phyloP scores from a whole-genome alignment of 2,888 invertebrate species.

The Amblyjoppa fuscipennis region DNA sequence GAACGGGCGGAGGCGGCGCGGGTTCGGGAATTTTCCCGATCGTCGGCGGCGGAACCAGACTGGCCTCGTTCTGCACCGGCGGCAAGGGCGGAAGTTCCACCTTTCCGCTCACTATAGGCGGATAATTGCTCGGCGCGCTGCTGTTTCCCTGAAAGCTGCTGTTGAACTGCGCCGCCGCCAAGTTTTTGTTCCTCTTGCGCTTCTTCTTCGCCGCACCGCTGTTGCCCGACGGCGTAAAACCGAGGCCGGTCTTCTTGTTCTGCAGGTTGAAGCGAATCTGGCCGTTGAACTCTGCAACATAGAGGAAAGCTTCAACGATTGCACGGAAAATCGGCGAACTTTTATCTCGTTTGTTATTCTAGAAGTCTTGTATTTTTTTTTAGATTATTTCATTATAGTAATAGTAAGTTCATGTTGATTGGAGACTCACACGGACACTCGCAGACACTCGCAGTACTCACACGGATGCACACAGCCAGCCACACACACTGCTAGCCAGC shows the following conservation, averaged over 20 bases:
- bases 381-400: no score
- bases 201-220: constrained; percentile 90
- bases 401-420: no score
- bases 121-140: constrained; percentile 71
- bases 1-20: constrained; percentile 62
- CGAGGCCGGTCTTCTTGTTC: constrained; percentile 83
- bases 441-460: no score
- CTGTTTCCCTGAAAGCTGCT: constrained; percentile 83
- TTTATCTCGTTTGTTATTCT: not conserved
- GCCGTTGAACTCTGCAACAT: constrained; percentile 80
- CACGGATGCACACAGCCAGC: no score
- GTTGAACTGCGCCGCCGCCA: constrained; percentile 83
- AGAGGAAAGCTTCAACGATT: not conserved
- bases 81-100: constrained; percentile 86
- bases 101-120: constrained; percentile 76
- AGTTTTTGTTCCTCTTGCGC: constrained; percentile 90
- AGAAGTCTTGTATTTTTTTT: no score
- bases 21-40: constrained; percentile 77
- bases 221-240: constrained; percentile 81
- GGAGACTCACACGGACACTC: no score
- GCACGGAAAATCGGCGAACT: not conserved
- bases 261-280: constrained; percentile 83
- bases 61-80: constrained; percentile 85
- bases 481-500: no score
- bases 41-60: constrained; percentile 83